A percentile compares a stretch with the other conserved stretches of the same genome.
Conservation (phyloP, 2,113 vertebrate species). For the Rallus limicola region DNA sequence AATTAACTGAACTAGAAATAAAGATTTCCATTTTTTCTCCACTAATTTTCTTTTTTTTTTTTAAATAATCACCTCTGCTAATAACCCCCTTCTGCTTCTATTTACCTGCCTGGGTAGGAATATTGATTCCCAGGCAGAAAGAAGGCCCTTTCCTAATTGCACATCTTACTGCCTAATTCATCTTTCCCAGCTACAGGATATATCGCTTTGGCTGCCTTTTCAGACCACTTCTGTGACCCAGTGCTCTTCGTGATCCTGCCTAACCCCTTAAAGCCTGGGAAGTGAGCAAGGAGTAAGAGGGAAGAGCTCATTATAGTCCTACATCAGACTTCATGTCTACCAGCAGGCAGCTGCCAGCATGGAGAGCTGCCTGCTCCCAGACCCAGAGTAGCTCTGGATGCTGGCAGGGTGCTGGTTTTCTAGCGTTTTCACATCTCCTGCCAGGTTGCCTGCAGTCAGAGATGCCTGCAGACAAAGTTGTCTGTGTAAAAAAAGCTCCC, state of each 20-base stretch:
- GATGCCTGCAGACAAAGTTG: neutral
- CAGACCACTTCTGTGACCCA: neutral
- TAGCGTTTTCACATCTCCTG: neutral
- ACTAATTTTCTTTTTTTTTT: neutral
- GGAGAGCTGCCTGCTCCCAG: neutral
- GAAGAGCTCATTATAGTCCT: neutral
- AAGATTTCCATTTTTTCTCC: neutral
- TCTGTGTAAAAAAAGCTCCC: neutral
- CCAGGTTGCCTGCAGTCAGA: neutral
- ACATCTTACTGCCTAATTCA: neutral
- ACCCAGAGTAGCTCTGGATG: neutral
- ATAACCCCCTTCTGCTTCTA: neutral
- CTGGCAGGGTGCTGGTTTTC: neutral
- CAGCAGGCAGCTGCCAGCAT: neutral
- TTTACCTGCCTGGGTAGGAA: neutral
- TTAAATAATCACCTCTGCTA: neutral
- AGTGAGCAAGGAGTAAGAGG: neutral
- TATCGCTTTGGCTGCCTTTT: neutral
- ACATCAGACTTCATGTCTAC: neutral
- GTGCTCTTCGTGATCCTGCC: accelerated
- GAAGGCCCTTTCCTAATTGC: neutral
- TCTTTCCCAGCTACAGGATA: neutral
- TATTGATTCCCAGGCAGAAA: neutral
- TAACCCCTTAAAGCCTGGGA: neutral
- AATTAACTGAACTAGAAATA: constrained; percentile 7